Conservation (phyloP, 2,888 invertebrate genomes). For the Drosophila acutilabella region DNA sequence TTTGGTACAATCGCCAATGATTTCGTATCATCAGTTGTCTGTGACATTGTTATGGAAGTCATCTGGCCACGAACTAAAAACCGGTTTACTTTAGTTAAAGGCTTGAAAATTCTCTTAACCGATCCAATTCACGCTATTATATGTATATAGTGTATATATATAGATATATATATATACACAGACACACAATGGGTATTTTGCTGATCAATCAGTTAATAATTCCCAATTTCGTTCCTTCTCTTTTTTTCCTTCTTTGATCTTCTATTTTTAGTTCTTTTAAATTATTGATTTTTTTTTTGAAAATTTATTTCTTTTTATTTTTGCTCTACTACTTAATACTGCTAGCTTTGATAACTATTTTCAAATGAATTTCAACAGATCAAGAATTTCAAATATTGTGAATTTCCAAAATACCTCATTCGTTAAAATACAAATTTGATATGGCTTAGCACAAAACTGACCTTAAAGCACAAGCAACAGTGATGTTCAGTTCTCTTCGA, state of each 20-base stretch:
- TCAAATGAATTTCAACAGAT: constrained; percentile 28
- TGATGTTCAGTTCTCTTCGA: constrained; percentile 1
- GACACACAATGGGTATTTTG: no score
- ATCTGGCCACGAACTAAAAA: constrained; percentile 5
- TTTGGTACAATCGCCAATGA: neutral
- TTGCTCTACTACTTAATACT: constrained; percentile 22
- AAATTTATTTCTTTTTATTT: constrained; percentile 2
- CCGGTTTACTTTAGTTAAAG: neutral
- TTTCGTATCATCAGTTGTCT: neutral
- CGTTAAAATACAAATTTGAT: constrained; percentile 42
- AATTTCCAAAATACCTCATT: constrained; percentile 38
- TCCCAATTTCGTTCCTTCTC: neutral
- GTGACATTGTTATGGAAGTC: constrained; percentile 16
- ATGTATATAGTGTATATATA: no score
- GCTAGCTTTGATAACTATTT: constrained; percentile 27
- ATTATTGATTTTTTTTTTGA: constrained; percentile 5
- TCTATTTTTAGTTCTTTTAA: constrained; percentile 1
- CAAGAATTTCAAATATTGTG: constrained; percentile 39
- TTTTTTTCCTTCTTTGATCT: neutral
- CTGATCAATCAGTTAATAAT: no score
- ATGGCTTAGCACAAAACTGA: constrained; percentile 23
- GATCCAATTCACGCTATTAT: no score
- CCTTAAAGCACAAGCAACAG: constrained; percentile 25
- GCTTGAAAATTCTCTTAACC: neutral
- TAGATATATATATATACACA: no score